These are phyloP conservation scores for Tyrannus savana DNA, from an alignment of 2,113 vertebrate genomes.

Conservation along the genomic window DNA sequence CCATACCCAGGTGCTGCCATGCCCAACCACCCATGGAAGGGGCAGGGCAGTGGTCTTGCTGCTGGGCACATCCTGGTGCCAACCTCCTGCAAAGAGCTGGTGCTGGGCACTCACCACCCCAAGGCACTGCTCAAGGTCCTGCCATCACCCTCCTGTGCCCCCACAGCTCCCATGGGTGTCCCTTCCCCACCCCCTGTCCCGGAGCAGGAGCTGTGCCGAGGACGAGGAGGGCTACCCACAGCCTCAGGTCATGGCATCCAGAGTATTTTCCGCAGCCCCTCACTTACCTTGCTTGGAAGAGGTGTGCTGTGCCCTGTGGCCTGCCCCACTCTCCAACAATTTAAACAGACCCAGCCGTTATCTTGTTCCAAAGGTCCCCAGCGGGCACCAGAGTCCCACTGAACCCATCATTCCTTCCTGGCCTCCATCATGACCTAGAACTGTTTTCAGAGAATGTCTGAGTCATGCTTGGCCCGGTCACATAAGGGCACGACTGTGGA, in stretches of 20 bases:
- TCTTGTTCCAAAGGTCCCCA: conserved; percentile 63
- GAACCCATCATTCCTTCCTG: not conserved
- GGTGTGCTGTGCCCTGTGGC: not conserved
- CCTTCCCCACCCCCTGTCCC: accelerated
- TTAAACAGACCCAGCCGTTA: not conserved
- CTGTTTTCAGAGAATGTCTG: not conserved
- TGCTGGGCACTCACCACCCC: not conserved
- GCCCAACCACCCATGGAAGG: not conserved
- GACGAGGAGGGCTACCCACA: not conserved
- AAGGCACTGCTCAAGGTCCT: not conserved
- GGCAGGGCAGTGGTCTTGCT: not conserved
- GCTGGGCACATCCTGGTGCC: not conserved
- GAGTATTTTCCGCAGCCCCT: not conserved
- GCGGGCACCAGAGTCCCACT: not conserved
- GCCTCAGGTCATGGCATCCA: accelerated
- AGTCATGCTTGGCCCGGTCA: not conserved
- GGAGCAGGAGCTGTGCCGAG: not conserved
- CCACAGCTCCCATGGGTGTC: accelerated
- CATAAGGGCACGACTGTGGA: not conserved
- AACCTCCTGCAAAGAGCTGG: not conserved
- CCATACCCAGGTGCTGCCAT: accelerated
- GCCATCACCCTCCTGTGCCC: not conserved
- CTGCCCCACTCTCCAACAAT: not conserved
- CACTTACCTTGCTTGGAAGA: not conserved
- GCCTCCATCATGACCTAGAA: not conserved